Evolutionary conservation across 1,140 invertebrate species (phyloP), one percentile per base, ranked within the genome.

Genomic region (Drosophila repletoides): DNA sequence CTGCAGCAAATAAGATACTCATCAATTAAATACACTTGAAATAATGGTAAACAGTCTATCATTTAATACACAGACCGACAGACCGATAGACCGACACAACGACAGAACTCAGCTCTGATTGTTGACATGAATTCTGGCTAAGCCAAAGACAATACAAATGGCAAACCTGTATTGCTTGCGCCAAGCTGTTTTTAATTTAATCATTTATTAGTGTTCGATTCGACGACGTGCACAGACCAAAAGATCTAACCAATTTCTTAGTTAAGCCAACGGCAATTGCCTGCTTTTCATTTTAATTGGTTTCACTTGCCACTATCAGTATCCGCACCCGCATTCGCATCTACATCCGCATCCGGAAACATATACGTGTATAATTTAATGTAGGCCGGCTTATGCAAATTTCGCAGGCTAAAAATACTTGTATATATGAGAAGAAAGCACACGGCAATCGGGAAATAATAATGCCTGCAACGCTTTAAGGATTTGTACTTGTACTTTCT

Each of bases 1-100:
- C n/a, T n/a, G n/a, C n/a, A n/a, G n/a, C n/a, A n/a, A n/a, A n/a
- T n/a, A n/a, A n/a, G n/a, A n/a, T n/a, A n/a, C n/a, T n/a, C 53
- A 63, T 51, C 40, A 65, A 80, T 79, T 80, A 80, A 74, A 61
- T 53, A 70, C 69, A 70, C 69, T 69, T 73, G 69, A 48, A 61
- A 53, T 76, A 77, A 72, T 64, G 46, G 53, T 40, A 64, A 46
- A 68, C 60, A 48, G 31, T 49, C 19, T 41, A 10, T 46, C 22
- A 31, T 28, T 46, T 36, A 45, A 31, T 17, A 33, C 1, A 6
- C 12, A 21, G 17, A 28, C 10, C 22, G 31, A 12, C 29, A 49
- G 7, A 4, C 24, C 21, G 12, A 12, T 9, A 28, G 17, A 26
- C 19, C 33, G 22, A 12, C 7, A 29, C 22, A 26, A 12, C 15